Base-by-base conservation (phyloP, 2,113 vertebrate species). In the Cromileptes altivelis region DNA sequence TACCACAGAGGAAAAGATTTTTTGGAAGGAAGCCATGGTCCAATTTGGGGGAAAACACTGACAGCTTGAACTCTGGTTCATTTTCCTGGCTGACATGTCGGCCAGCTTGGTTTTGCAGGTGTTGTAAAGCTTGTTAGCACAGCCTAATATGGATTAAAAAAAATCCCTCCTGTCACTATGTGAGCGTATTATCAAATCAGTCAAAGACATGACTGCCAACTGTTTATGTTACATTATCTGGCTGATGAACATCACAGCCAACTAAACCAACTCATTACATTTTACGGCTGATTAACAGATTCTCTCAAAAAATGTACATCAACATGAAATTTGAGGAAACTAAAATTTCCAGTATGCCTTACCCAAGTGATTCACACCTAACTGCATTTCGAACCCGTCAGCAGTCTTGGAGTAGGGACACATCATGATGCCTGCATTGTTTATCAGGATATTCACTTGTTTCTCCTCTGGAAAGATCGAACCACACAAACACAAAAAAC, bases 351-450 rank as follows among this genome's bases (percentile, higher is more conserved):
- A 25, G 3, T 25, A 9, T 3, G 71, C 77, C 90, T 95, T 77
- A 96, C 96, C 95, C 77, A 96, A 88, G 89, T 96, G 96, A 85
- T 96, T 96, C 69, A 96, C 95, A 0, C 96, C 96, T 47, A 96
- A 76, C 85, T 96, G 96, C 94, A 95, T 92, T 88, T 96, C 96
- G 80, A 92, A 96, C 12, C 94, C 95, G 52, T 96, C 95, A 5
- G 23, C 78, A 2, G 96, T 96, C 89, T 95, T 96, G 57, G 93
- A 96, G 86, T 95, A 92, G 11, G 96, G 96, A 64, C 96, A 96
- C 95, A 96, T 96, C 96, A 96, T 96, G 68, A 96, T 87, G 45
- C 96, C 96, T 21, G 96, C 96, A 60, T 96, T 96, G 76, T 96
- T 96, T 75, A 96, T 96, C 37, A 96, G 88, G 64, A 96, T 94